A percentile compares a stretch with the other conserved stretches of the same genome.
Evolutionary conservation across 2,113 vertebrate species (phyloP).

Genomic region (Myiozetetes cayanensis): DNA sequence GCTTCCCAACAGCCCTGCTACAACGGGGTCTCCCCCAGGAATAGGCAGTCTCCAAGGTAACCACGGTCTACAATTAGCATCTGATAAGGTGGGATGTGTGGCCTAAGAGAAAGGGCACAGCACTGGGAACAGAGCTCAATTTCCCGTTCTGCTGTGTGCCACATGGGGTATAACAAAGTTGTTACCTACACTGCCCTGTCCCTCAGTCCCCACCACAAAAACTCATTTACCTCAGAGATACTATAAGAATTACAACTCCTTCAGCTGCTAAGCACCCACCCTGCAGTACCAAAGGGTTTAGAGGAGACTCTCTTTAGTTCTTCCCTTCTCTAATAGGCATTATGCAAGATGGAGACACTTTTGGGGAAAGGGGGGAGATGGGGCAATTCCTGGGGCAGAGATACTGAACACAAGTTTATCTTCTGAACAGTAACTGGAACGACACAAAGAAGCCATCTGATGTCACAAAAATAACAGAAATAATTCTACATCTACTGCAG

Average conservation of each 20-base stretch:
- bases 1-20: neutral
- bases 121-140: fast-evolving
- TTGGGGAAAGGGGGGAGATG: neutral
- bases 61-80: neutral
- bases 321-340: neutral
- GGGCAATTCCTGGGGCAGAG: neutral
- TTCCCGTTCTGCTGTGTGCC: neutral
- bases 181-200: neutral
- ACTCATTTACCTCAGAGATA: neutral
- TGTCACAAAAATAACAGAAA: neutral
- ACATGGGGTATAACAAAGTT: fast-evolving
- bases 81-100: neutral
- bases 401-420: neutral
- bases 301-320: neutral
- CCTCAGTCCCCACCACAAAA: neutral
- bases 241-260: neutral
- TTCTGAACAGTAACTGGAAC: neutral
- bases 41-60: neutral
- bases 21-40: neutral
- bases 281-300: neutral
- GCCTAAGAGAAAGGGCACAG: neutral
- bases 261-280: neutral
- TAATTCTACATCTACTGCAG: neutral
- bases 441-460: neutral
- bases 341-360: neutral